These are phyloP conservation scores for Lemur catta DNA, from an alignment of 2,797 vertebrate species.

Conservation along the genomic window DNA sequence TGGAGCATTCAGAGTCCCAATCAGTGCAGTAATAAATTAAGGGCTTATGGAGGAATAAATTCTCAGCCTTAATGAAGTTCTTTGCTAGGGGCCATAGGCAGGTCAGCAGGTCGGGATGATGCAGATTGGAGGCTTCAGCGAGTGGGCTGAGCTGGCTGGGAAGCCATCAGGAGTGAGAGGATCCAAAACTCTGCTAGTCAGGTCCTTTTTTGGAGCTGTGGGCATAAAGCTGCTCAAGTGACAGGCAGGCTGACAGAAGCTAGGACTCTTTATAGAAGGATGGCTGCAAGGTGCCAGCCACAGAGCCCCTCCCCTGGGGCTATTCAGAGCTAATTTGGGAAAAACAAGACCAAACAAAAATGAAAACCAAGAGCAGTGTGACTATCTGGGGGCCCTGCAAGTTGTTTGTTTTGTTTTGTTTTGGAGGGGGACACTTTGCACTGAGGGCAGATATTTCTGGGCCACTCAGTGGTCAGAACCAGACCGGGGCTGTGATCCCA, in stretches of 20 bases:
- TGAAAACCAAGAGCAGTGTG: neutral
- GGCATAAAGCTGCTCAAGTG: neutral
- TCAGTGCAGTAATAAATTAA: conserved; percentile 77
- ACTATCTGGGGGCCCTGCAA: neutral
- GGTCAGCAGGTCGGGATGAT: conserved; percentile 60
- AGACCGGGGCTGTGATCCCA: neutral
- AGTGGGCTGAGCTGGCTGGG: conserved; percentile 3
- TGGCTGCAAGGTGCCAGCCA: neutral
- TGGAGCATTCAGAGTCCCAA: conserved; percentile 71
- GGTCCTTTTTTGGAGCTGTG: neutral
- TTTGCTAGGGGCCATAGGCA: conserved; percentile 73
- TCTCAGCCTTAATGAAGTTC: conserved; percentile 76
- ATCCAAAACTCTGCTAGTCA: neutral
- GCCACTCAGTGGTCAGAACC: neutral
- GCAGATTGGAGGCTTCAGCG: conserved; percentile 34
- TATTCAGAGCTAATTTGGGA: neutral
- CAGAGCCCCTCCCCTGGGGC: neutral
- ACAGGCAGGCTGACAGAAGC: neutral
- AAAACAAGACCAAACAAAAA: neutral
- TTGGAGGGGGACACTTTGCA: neutral
- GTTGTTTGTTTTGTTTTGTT: neutral
- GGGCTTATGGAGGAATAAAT: conserved; percentile 78
- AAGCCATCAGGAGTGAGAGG: neutral
- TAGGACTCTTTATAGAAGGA: neutral
- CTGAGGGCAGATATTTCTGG: neutral